These are phyloP conservation scores for Orius insidiosus DNA, from an alignment of 1,140 invertebrate species.

Conservation along the genomic window DNA sequence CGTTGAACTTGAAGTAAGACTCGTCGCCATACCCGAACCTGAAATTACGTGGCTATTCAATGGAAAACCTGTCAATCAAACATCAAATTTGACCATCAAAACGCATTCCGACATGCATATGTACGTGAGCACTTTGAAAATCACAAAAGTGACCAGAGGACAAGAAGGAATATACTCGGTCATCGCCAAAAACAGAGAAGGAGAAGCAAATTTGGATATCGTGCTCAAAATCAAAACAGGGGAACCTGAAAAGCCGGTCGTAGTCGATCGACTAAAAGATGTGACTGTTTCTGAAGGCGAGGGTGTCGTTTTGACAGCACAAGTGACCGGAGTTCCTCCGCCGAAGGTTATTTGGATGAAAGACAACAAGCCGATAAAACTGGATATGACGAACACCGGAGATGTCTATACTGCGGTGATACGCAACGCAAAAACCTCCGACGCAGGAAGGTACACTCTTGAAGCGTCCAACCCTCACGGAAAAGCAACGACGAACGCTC, in stretches of 20 bases:
- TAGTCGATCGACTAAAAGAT: slow-evolving; percentile 58
- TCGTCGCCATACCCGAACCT: slow-evolving; percentile 79
- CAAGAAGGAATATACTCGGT: slow-evolving; percentile 83
- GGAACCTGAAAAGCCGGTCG: slow-evolving; percentile 56
- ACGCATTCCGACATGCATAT: slow-evolving; percentile 78
- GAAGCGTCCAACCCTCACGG: slow-evolving; percentile 63
- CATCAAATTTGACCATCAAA: slow-evolving; percentile 46
- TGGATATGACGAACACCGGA: slow-evolving; percentile 15
- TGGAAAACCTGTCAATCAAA: slow-evolving; percentile 47
- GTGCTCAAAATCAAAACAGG: slow-evolving; percentile 59
- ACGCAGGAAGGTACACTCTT: slow-evolving; percentile 58
- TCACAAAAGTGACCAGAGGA: slow-evolving; percentile 48
- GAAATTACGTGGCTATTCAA: slow-evolving; percentile 72
- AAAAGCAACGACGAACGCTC: slow-evolving; percentile 50
- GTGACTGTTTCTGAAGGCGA: slow-evolving; percentile 60
- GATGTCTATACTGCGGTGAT: slow-evolving; percentile 43
- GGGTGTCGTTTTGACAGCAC: slow-evolving; percentile 51
- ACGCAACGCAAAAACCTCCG: slow-evolving; percentile 43
- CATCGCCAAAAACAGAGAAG: slow-evolving; percentile 72
- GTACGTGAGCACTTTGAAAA: slow-evolving; percentile 65
- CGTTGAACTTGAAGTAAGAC: slow-evolving; percentile 62
- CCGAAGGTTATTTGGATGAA: slow-evolving; percentile 65
- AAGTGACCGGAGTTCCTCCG: slow-evolving; percentile 61
- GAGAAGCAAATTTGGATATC: slow-evolving; percentile 66
- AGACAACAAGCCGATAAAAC: slow-evolving; percentile 43